Conservation (phyloP, 2,113 vertebrate species). For the Lichenostomus cassidix region DNA sequence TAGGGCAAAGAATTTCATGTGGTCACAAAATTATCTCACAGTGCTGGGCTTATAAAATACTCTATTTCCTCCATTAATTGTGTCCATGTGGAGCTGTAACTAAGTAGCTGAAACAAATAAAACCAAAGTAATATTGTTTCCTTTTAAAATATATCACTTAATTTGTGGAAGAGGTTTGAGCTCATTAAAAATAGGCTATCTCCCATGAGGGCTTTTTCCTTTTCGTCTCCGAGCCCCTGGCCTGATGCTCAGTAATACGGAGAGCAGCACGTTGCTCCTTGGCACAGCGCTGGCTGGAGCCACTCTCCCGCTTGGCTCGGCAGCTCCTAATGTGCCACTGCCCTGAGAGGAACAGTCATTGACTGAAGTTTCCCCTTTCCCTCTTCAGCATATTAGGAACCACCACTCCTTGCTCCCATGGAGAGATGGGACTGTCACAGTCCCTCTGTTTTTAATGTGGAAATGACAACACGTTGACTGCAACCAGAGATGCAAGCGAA, state of each 20-base stretch:
- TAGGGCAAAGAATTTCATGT: conserved; percentile 78
- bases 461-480: not conserved
- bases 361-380: not conserved
- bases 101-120: conserved; percentile 85
- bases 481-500: not conserved
- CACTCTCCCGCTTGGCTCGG: not conserved
- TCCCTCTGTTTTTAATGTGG: not conserved
- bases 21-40: conserved; percentile 72
- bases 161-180: conserved; percentile 79
- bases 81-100: conserved; percentile 80
- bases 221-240: not conserved
- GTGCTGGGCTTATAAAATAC: conserved; percentile 80
- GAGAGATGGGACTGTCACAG: not conserved
- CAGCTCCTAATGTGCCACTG: not conserved
- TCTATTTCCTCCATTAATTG: conserved; percentile 84
- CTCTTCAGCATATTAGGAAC: not conserved
- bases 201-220: conserved; percentile 37
- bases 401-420: not conserved
- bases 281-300: not conserved
- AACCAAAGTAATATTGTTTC: conserved; percentile 80
- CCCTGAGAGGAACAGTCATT: not conserved
- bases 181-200: conserved; percentile 70
- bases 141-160: conserved; percentile 80
- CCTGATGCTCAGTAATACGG: not conserved
- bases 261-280: not conserved